phyloP scores from a whole-genome alignment of 1,140 invertebrate species.

The Lordiphosa clarofinis region DNA sequence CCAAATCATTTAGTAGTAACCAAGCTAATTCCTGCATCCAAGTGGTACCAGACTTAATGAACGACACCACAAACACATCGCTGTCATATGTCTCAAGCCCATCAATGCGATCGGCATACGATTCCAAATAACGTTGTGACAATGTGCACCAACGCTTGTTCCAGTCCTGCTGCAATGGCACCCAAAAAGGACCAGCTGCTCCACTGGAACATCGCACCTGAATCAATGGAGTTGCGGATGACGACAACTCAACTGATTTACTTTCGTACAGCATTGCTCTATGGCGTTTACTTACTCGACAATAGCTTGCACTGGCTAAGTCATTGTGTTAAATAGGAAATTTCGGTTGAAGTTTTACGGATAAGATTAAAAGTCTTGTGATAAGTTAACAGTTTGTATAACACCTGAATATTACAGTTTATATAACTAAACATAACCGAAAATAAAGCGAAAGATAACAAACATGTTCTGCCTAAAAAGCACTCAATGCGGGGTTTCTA shows the following conservation, averaged over 20 bases:
- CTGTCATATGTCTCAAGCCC: slow-evolving; percentile 64
- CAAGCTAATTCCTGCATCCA: slow-evolving; percentile 86
- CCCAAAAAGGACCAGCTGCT: slow-evolving; percentile 9
- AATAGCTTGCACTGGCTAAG: too few species aligned
- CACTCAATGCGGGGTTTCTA: too few species aligned
- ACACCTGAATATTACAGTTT: too few species aligned
- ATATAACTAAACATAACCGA: too few species aligned
- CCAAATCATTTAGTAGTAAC: slow-evolving; percentile 82
- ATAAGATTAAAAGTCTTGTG: too few species aligned
- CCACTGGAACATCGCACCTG: slow-evolving; percentile 2
- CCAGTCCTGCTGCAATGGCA: slow-evolving; percentile 25
- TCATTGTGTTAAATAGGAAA: too few species aligned
- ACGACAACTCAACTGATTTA: slow-evolving; percentile 7
- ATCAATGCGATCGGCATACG: slow-evolving; percentile 9
- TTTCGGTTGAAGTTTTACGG: too few species aligned
- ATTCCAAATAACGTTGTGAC: background rate
- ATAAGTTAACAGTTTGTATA: too few species aligned
- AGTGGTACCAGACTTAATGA: slow-evolving; percentile 82
- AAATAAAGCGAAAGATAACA: too few species aligned
- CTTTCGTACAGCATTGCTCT: slow-evolving; percentile 8
- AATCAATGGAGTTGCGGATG: background rate
- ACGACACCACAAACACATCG: slow-evolving; percentile 81
- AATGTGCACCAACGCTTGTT: slow-evolving; percentile 22
- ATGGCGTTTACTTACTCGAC: too few species aligned
- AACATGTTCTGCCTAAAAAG: too few species aligned